Conservation (phyloP, 2,797 vertebrate genomes). For the Silurus lanzhouensis region DNA sequence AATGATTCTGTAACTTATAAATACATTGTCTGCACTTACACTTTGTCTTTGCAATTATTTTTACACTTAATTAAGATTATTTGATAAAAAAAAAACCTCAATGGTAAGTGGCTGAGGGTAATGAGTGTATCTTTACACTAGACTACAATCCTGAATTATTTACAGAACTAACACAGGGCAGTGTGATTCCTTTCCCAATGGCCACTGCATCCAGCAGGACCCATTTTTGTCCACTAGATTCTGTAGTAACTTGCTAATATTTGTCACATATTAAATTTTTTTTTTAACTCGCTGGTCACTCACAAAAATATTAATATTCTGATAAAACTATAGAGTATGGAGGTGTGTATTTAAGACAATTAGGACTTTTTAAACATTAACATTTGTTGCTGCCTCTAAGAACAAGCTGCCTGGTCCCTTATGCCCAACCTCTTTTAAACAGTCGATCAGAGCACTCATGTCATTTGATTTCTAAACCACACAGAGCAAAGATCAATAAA, state of each 20-base stretch:
- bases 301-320: neutral
- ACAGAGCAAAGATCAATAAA: conserved; percentile 33
- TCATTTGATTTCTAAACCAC: conserved; percentile 11
- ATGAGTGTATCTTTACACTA: neutral
- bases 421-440: conserved; percentile 5
- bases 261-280: neutral
- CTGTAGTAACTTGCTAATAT: neutral
- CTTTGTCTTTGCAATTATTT: neutral
- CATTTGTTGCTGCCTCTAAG: neutral
- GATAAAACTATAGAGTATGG: neutral
- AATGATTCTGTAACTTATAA: neutral
- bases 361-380: neutral
- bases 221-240: neutral
- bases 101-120: neutral
- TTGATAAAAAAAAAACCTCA: too few species aligned
- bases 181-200: neutral
- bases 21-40: neutral
- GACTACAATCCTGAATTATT: neutral
- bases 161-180: neutral
- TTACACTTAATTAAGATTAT: neutral
- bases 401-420: neutral
- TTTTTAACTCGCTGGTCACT: neutral
- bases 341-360: neutral
- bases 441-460: conserved; percentile 25
- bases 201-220: neutral